Base-by-base conservation (phyloP, 1,140 invertebrate species). In the Bombus vancouverensis region DNA sequence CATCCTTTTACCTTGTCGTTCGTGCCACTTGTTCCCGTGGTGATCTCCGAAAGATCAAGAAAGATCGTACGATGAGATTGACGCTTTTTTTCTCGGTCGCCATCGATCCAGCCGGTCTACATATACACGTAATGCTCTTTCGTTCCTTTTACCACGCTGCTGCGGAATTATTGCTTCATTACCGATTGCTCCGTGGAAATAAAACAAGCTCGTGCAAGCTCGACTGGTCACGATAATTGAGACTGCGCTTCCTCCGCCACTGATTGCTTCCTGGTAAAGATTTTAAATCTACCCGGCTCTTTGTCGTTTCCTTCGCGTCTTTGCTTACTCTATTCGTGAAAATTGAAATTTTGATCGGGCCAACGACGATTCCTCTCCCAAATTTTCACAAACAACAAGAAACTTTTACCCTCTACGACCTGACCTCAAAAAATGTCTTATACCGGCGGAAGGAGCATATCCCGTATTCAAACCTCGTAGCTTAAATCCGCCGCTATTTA, bases 401-500 rank as follows among this genome's bases (percentile, higher is more conserved):
- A 66, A 6, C 18, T 4, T 25, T 37, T 25, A 34, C 2, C 6
- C 9, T 6, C 34, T 37, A 15, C 32, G 10, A 37, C 3, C 47
- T 18, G 57, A 73, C 28, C 59, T 74, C 42, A 22, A 28, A 70
- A 83, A 81, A 73, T 39, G 34, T 81, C 62, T 39, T 37, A 59
- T 72, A 72, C 32, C 86, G 57, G 82, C 71, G 79, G 82, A 88
- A 81, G 71, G 34, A 78, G 71, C 77, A 71, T 78, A 87, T 90
- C 77, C 53, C 68, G 85, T 89, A 89, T 82, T 78, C 86, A 83
- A 68, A 59, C 12, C 72, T 32, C 59, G 83, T 88, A 76, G 68
- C 80, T 76, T 62, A 81, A 90, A 90, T 90, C 83, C 86, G 37
- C n/a, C 62, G 77, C 77, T 90, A 90, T 90, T 90, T 90, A 90